Evolutionary conservation across 2,797 vertebrate genomes (phyloP), one percentile per base, ranked within the genome.

Genomic region (Diceros bicornis): DNA sequence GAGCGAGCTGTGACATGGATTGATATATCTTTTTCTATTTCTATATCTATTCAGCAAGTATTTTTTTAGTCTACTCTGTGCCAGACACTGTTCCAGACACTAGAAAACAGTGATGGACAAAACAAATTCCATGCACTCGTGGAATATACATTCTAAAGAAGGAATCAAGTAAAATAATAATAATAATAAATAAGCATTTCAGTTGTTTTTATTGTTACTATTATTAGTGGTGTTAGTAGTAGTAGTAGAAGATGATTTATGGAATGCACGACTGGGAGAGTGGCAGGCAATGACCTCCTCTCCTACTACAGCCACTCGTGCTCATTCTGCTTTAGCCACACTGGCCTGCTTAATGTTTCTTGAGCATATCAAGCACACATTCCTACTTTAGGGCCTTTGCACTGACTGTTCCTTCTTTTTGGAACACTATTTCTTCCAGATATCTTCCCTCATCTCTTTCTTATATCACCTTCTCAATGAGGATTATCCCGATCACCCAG

Each of bases 261-360:
- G 27, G 32, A 79, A 13, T 1, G 4, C 16, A 2, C 61, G 52
- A 11, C 21, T n/a, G 57, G 44, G 11, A 9, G n/a, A 55, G 23
- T 17, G 34, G 41, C n/a, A 32, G 32, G 9, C 72, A 68, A 25
- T 41, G n/a, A 57, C 10, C 17, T 69, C 29, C 7, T 41, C 41
- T 66, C 29, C 25, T 4, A 25, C n/a, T 17, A 6, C 17, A 18
- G 3, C 3, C 23, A 3, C 10, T 6, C 0, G 37, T 44, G 4
- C 17, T 81, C 72, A 50, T 27, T 81, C 21, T 74, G 32, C 23
- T 20, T 71, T 23, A 64, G 75, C 59, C 47, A n/a, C 68, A 7
- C 14, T 41, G 68, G n/a, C 55, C 71, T n/a, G 13, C 16, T 27
- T 77, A 1, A 7, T 4, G 20, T 57, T 87, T 62, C 16, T 8